Base-by-base conservation (phyloP, 2,888 invertebrate genomes). In the Schizotus pectinicornis region DNA sequence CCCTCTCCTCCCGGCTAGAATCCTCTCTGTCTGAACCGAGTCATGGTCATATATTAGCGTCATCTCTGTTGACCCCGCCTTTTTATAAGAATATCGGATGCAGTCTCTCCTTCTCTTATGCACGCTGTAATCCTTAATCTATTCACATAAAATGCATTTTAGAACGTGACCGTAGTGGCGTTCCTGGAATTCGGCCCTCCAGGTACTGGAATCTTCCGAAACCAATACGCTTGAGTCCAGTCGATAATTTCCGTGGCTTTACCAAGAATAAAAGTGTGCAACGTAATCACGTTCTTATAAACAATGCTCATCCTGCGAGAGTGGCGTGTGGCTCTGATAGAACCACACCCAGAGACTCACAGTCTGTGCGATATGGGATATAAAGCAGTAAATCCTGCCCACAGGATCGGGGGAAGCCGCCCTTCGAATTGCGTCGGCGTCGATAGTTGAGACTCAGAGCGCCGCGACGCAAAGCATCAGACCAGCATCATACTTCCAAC, bases 301-400 rank as follows among this genome's bases (percentile, higher is more conserved):
- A 65, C 65, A 62, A 63, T 59, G 56, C 55, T 59, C 63, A 63
- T 65, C 62, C 60, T 54, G 68, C 55, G 46, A 61, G 59, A 58
- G 79, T 77, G 79, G 76, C 72, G 75, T 71, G 79, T 77, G 80
- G 80, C 61, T 70, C 80, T 81, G 82, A 81, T 83, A 80, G 85
- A 82, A 81, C 82, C 82, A 82, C 80, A 83, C 80, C 80, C 80
- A 79, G 77, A 78, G 79, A 75, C 79, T 78, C 79, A 79, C 78
- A 78, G 79, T 78, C 77, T 72, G 84, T 84, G 84, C 82, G 80
- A 80, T 83, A 84, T 83, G 83, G 83, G 83, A 74, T 73, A 77
- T 76, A 76, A 75, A 76, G 69, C 67, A 71, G 74, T 73, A 77
- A 78, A 79, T 79, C 79, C 80, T 77, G 79, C 80, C 80, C 80